Base-by-base conservation (phyloP, 2,888 invertebrate species). In the Cantharis lateralis region DNA sequence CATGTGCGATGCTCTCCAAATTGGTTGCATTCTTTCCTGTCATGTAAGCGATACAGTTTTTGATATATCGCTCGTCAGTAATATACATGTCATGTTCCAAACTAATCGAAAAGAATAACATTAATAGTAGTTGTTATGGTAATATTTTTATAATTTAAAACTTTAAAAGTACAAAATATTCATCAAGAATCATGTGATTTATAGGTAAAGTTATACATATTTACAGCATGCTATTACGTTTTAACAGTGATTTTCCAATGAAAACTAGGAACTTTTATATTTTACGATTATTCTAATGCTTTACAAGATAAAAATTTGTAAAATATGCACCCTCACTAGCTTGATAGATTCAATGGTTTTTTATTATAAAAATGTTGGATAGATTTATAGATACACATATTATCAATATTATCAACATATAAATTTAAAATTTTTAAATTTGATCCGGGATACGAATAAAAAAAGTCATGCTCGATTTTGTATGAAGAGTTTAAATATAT, bases 31-130 rank as follows among this genome's bases (percentile, higher is more conserved):
- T 66, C 24, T 66, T 20, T 20, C 64, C 64, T 66, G 64, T 66
- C 64, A 66, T 66, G 64, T 66, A 66, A 66, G 64, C 64, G 20
- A 20, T 66, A 66, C 64, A 66, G 64, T 66, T 66, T 66, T 66
- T 66, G 64, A 66, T 66, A 24, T 66, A 66, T 66, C 64, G 64
- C 24, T 66, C 64, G 24, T 66, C 64, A 66, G 24, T 18, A 66
- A 66, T 66, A 66, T 66, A 20, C 64, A 66, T 24, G 64, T 66
- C 64, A 66, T 66, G 63, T 4, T 63, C n/a, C 9, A 20, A 66
- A 18, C 20, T 66, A 66, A 66, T 24, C 15, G 15, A 66, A 66
- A 66, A 66, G 24, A 66, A 66, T 66, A 66, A 20, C 64, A n/a
- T 48, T 48, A 48, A 48, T 48, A 48, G 48, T 48, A 48, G 48